Conservation (phyloP, 1,140 invertebrate genomes). For the Dryas iulia region DNA sequence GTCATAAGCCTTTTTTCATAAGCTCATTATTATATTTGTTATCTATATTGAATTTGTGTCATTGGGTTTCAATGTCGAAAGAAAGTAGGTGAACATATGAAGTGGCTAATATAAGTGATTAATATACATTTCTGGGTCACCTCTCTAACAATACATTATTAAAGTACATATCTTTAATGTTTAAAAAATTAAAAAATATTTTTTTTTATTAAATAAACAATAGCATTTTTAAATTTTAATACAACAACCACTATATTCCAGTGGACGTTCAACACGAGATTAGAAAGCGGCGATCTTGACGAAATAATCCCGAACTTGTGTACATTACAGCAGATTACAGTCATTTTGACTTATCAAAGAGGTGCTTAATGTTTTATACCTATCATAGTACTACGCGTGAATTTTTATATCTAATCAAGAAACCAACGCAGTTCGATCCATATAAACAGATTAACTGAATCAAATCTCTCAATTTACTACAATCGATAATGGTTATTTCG, state of each 20-base stretch:
- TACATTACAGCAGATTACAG: neutral
- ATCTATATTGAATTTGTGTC: constrained; percentile 46
- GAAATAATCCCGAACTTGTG: neutral
- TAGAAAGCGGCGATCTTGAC: neutral
- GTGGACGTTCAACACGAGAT: neutral
- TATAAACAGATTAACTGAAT: neutral
- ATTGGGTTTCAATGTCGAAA: constrained; percentile 49
- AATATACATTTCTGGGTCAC: constrained; percentile 42
- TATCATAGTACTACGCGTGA: neutral
- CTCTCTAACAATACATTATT: constrained; percentile 2
- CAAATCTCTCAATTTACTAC: neutral
- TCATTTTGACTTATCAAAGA: neutral
- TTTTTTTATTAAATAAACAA: no score
- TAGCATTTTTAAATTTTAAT: neutral
- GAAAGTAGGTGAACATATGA: constrained; percentile 53
- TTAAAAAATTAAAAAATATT: no score
- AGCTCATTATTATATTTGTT: constrained; percentile 27
- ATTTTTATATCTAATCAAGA: neutral
- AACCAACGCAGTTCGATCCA: neutral
- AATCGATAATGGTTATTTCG: neutral
- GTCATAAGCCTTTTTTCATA: neutral
- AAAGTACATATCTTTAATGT: neutral
- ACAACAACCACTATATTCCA: neutral
- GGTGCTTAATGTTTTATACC: neutral
- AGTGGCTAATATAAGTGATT: constrained; percentile 40